Conservation (phyloP, 1,140 invertebrate genomes). For the Drosophila ogumai region DNA sequence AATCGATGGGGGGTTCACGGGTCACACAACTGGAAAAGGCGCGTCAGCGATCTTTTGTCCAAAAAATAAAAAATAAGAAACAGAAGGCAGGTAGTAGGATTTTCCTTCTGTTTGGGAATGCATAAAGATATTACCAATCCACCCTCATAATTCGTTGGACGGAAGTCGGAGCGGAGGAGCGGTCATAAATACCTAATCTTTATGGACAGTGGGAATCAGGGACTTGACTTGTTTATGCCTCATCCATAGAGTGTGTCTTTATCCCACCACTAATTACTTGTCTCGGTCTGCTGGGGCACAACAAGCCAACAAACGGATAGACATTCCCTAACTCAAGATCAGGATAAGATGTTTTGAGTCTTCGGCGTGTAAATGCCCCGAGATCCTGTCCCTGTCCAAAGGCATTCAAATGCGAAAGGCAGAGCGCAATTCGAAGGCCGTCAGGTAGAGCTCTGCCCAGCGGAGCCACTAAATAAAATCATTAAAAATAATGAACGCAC, state of each 20-base stretch:
- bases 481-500: constrained; percentile 83
- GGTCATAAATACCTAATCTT: constrained; percentile 52
- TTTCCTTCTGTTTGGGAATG: constrained; percentile 21
- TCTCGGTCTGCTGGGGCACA: constrained; percentile 26
- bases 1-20: constrained; percentile 13
- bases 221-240: constrained; percentile 53
- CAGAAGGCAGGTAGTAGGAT: constrained; percentile 23
- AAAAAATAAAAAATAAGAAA: constrained; percentile 1
- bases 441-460: constrained; percentile 21
- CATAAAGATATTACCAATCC: constrained; percentile 42
- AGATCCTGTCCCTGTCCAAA: constrained; percentile 37
- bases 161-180: constrained; percentile 28
- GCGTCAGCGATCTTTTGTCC: constrained; percentile 11
- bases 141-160: constrained; percentile 46
- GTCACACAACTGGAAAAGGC: neutral
- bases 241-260: constrained; percentile 17
- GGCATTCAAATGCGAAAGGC: constrained; percentile 41
- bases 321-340: constrained; percentile 41
- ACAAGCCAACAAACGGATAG: constrained; percentile 3
- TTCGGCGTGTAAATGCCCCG: constrained; percentile 30
- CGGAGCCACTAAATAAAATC: constrained; percentile 73
- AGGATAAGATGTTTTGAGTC: constrained; percentile 36
- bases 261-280: constrained; percentile 46
- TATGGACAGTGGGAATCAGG: constrained; percentile 50
- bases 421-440: neutral